Base-by-base conservation (phyloP, 2,797 vertebrate species). In the Lerista edwardsae region DNA sequence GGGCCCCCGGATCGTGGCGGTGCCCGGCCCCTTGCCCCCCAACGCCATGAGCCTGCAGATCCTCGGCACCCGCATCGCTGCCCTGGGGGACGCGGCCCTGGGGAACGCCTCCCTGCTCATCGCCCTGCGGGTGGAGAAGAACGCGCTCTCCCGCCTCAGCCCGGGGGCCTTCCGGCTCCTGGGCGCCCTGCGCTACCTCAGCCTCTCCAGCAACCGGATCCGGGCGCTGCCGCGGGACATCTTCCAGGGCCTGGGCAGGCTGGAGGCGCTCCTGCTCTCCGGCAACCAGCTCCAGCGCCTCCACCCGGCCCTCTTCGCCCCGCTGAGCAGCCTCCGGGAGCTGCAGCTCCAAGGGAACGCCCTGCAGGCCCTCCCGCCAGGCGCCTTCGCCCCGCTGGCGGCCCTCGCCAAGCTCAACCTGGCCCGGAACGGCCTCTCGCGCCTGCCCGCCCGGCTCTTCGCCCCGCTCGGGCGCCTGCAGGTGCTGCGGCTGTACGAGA, bases 401-500 rank as follows among this genome's bases (percentile, higher is more conserved):
- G 93, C 90, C 51, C 97, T 99, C 74, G 84, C 94, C 31, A 94
- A 91, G 78, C 96, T 99, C 85, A 92, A 91, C 47, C 94, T 99
- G 86, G 95, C 97, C 62, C 95, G 94, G 88, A 99, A 99, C 86
- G 94, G 93, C 74, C 96, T 99, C 23, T 93, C 91, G 41, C 92
- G 90, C 29, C 90, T 99, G 78, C 91, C 95, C 0, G 91, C 87
- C 51, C 92, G 93, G n/a, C 91, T 95, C 84, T 97, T 99, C 0
- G 95, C 95, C 86, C 96, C 94, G 59, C 97, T 99, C 75, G 90
- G 89, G 0, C 89, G 95, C 55, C 96, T 99, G 75, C 96, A 94
- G 91, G 86, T 82, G 31, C 96, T 99, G 82, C 94, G 97, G 4
- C 95, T 99, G 1, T 97, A 97, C 0, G 97, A 96, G 94, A 99